Percentiles rank a stretch among this genome's conserved stretches.
Evolutionary conservation across 1,140 invertebrate species (phyloP).

Genomic region (Drosophila repletoides): DNA sequence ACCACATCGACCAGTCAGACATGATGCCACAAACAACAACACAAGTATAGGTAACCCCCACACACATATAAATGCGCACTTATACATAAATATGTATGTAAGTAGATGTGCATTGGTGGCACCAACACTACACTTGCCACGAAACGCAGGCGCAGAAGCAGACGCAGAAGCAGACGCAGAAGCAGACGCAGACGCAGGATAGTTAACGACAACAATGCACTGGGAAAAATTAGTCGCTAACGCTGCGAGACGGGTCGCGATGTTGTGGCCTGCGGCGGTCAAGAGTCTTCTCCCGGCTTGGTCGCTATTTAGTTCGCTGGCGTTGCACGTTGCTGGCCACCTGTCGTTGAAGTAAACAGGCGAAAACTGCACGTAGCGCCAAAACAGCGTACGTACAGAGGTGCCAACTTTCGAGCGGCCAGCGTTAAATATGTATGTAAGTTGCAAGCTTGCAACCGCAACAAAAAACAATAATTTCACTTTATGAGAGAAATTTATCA

Average conservation of each 20-base stretch:
- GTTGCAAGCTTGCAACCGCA: slow-evolving; percentile 36
- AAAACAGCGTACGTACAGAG: slow-evolving; percentile 10
- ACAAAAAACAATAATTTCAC: slow-evolving; percentile 61
- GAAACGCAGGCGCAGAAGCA: slow-evolving; percentile 21
- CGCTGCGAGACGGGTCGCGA: slow-evolving; percentile 9
- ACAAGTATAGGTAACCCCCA: slow-evolving; percentile 61
- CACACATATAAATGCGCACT: slow-evolving; percentile 28
- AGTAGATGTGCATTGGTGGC: slow-evolving; percentile 17
- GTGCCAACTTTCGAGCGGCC: slow-evolving; percentile 57
- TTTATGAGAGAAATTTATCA: slow-evolving; percentile 63
- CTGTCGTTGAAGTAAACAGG: slow-evolving; percentile 57
- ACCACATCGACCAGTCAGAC: slow-evolving; percentile 55
- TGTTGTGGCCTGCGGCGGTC: slow-evolving; percentile 35
- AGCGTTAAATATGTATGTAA: too few relatives aligned
- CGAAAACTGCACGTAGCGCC: slow-evolving; percentile 48
- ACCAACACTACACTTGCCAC: slow-evolving; percentile 36
- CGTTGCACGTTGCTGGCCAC: slow-evolving; percentile 40
- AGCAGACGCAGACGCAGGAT: slow-evolving; percentile 27
- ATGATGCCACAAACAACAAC: slow-evolving; percentile 44
- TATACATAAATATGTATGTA: not conserved
- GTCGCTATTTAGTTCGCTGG: slow-evolving; percentile 21
- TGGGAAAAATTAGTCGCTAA: slow-evolving; percentile 40
- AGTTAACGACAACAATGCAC: slow-evolving; percentile 25
- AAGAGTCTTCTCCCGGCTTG: slow-evolving; percentile 37
- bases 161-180: slow-evolving; percentile 24